These are phyloP conservation scores for Microcebus lehilahytsara DNA, from an alignment of 2,113 vertebrate species.

Conservation along the genomic window DNA sequence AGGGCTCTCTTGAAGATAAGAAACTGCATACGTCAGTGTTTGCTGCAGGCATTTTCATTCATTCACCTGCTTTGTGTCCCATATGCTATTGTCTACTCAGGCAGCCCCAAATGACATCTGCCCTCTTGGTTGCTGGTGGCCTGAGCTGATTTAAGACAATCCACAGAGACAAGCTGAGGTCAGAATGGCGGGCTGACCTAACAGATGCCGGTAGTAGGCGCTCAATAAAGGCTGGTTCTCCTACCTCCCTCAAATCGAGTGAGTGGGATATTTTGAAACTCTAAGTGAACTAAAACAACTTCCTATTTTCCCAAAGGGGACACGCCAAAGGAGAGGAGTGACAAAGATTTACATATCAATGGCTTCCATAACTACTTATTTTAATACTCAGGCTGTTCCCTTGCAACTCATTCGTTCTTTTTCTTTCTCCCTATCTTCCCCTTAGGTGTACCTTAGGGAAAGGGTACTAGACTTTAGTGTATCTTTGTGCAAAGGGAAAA, in stretches of 20 bases:
- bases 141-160: not conserved
- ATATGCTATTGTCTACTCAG: not conserved
- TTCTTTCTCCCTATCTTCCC: not conserved
- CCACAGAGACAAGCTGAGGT: not conserved
- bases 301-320: not conserved
- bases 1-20: not conserved
- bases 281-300: not conserved
- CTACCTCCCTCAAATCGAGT: rapidly evolving
- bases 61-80: not conserved
- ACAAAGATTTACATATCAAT: not conserved
- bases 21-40: not conserved
- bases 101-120: not conserved
- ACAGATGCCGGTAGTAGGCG: too few species aligned
- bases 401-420: not conserved
- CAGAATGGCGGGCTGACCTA: not conserved
- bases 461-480: not conserved
- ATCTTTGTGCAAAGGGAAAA: not conserved
- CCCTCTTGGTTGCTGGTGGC: not conserved
- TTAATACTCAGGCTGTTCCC: not conserved
- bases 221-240: not conserved
- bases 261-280: not conserved
- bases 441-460: too few species aligned
- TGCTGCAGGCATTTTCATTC: not conserved
- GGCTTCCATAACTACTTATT: not conserved
- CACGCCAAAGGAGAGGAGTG: not conserved